phyloP scores from a whole-genome alignment of 2,888 invertebrate genomes.

The Autographa gamma region DNA sequence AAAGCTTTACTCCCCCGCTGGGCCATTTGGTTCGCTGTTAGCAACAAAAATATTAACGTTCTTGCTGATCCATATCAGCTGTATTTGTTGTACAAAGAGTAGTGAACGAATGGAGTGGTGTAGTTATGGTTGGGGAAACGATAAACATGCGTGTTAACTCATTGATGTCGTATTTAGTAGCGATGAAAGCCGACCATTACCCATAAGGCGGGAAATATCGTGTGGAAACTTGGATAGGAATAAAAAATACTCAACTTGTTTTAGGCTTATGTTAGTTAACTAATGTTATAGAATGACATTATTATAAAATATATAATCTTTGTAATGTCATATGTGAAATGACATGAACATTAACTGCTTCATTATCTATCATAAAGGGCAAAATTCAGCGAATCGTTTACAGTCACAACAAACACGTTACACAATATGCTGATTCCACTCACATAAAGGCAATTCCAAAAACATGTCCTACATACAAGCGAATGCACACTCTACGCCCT shows the following conservation, averaged over 20 bases:
- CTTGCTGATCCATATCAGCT: conserved; percentile 32
- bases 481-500: not conserved
- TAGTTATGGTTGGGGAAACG: not conserved
- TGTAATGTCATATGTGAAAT: no score
- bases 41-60: conserved; percentile 20
- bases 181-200: not conserved
- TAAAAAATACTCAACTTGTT: no score
- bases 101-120: conserved; percentile 3
- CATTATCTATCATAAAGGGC: no score
- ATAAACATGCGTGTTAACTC: not conserved
- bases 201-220: not conserved
- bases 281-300: no score
- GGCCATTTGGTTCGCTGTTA: conserved; percentile 18
- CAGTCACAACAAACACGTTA: no score
- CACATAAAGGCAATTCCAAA: no score
- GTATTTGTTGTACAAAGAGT: conserved; percentile 2
- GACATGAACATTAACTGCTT: no score
- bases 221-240: not conserved
- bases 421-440: no score
- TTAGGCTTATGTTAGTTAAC: no score
- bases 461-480: not conserved
- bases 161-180: not conserved
- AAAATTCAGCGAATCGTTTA: no score
- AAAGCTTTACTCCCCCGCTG: conserved; percentile 32
- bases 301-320: no score